Conservation (phyloP, 2,797 vertebrate genomes). For the Gambelia wislizenii region DNA sequence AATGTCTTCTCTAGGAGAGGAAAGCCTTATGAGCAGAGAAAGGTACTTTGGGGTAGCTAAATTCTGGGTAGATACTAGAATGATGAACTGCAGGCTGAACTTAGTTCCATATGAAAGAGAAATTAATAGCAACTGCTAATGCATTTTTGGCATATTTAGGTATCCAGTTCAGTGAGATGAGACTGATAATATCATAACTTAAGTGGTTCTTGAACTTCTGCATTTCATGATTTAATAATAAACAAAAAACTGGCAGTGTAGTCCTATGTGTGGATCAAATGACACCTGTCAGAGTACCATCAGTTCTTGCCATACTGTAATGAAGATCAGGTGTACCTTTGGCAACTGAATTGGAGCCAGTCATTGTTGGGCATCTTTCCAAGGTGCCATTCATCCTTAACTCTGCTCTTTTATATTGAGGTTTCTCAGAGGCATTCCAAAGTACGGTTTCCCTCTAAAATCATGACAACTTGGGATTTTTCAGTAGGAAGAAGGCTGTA, state of each 20-base stretch:
- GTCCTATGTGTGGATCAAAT: neutral
- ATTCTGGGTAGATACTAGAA: constrained; percentile 16
- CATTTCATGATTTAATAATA: neutral
- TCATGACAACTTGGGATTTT: no score
- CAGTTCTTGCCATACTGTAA: neutral
- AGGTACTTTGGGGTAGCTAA: constrained; percentile 16
- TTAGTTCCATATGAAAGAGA: neutral
- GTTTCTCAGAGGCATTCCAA: no score
- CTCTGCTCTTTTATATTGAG: neutral
- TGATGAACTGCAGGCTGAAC: neutral
- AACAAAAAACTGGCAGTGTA: neutral
- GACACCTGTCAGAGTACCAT: neutral
- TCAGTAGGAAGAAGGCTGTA: no score
- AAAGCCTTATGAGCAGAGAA: constrained; percentile 25
- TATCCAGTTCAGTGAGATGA: neutral
- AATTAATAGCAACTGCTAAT: neutral
- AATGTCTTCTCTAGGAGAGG: neutral
- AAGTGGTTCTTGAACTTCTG: neutral
- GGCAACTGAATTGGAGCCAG: no score
- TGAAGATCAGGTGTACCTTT: neutral
- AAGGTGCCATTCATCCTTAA: neutral
- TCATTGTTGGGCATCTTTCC: neutral
- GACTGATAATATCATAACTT: neutral
- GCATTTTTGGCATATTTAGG: neutral
- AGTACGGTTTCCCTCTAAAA: no score